Evolutionary conservation across 2,113 vertebrate species (phyloP).

Genomic region (Corynorhinus townsendii): DNA sequence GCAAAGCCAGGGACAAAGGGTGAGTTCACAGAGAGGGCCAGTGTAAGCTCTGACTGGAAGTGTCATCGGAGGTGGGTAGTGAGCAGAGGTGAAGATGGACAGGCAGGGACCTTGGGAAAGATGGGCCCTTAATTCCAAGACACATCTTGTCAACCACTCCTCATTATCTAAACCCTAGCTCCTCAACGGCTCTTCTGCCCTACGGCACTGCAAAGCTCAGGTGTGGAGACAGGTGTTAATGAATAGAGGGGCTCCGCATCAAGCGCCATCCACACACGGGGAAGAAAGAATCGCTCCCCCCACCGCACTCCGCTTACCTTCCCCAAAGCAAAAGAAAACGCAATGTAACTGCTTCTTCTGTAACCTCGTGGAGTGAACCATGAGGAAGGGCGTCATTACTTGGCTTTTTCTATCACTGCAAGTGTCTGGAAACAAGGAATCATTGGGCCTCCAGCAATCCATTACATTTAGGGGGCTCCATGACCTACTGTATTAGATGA

Average conservation of each 20-base stretch:
- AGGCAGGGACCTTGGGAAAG: neutral
- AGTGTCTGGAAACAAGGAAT: neutral
- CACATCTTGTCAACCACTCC: neutral
- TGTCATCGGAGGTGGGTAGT: rapidly evolving
- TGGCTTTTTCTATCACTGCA: neutral
- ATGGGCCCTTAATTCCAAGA: neutral
- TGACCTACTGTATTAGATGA: neutral
- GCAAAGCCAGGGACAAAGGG: neutral
- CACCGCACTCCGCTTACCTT: neutral
- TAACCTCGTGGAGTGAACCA: neutral
- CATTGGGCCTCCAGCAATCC: neutral
- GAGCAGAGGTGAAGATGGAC: neutral
- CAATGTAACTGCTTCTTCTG: neutral
- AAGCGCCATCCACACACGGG: neutral
- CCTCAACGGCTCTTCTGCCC: neutral
- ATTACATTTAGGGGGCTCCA: neutral
- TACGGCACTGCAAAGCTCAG: neutral
- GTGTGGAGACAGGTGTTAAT: neutral
- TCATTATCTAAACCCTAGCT: neutral
- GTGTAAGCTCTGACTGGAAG: neutral
- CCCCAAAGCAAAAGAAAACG: neutral
- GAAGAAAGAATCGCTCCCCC: neutral
- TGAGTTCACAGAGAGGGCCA: rapidly evolving
- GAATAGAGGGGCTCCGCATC: neutral
- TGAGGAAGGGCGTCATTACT: neutral